Evolutionary conservation across 2,888 invertebrate genomes (phyloP).

Genomic region (Euzetes globulus): DNA sequence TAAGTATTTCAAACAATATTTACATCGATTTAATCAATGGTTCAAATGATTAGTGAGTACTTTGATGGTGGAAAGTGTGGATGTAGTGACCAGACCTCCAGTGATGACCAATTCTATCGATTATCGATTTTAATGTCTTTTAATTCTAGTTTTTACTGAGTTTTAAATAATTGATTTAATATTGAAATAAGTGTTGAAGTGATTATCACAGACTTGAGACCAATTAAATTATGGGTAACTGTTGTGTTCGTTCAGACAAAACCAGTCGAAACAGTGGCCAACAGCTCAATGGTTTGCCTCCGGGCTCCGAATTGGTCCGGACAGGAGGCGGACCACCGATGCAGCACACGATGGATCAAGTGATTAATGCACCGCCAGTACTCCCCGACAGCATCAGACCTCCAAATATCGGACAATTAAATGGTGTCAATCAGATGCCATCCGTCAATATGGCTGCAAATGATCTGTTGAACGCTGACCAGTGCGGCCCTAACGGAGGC

Average conservation of each 20-base stretch:
- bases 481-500: not conserved
- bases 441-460: not conserved
- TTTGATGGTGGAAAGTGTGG: too few relatives aligned
- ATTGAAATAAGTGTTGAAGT: not conserved
- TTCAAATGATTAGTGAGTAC: not conserved
- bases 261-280: not conserved
- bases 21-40: not conserved
- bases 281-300: not conserved
- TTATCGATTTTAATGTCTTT: not conserved
- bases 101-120: too few relatives aligned
- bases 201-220: not conserved
- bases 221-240: constrained; percentile 30
- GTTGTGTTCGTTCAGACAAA: constrained; percentile 15
- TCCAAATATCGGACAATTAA: not conserved
- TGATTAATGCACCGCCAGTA: constrained; percentile 19
- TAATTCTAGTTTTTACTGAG: not conserved
- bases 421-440: constrained; percentile 3
- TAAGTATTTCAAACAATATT: too few relatives aligned
- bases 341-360: not conserved
- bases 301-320: not conserved
- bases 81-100: too few relatives aligned
- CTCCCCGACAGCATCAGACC: not conserved
- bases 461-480: constrained; percentile 1
- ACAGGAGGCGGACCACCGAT: not conserved
- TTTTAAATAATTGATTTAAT: not conserved